A percentile compares a stretch with the other conserved stretches of the same genome.
These are phyloP conservation scores for Austrolebias charrua DNA, from an alignment of 2,797 vertebrate species.

Conservation along the genomic window DNA sequence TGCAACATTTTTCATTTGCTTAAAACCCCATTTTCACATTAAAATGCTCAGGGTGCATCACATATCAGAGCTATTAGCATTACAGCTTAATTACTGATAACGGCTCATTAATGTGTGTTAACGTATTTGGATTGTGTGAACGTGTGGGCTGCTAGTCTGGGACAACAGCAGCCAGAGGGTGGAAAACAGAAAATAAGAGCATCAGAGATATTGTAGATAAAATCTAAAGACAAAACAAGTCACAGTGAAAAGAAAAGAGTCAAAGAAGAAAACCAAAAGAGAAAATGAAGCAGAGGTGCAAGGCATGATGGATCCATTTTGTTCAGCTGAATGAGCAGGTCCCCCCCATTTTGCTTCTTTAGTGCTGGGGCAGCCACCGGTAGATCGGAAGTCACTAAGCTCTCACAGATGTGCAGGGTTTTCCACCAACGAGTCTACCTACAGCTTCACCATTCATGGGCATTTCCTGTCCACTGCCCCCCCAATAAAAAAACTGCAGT, in stretches of 20 bases:
- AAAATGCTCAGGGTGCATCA: constrained; percentile 37
- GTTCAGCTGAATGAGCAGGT: constrained; percentile 41
- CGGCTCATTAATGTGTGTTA: constrained; percentile 48
- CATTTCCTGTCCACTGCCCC: constrained; percentile 77
- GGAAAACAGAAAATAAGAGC: background rate
- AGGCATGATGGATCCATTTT: constrained; percentile 14
- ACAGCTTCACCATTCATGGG: constrained; percentile 72
- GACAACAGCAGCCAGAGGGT: constrained; percentile 12
- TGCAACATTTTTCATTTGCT: constrained; percentile 7
- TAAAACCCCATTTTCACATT: constrained; percentile 32
- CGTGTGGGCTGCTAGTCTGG: constrained; percentile 33
- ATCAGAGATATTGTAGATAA: constrained; percentile 13
- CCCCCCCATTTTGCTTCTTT: constrained; percentile 15
- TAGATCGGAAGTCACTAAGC: constrained; percentile 74
- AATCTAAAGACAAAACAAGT: constrained; percentile 12
- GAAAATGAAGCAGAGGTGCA: constrained; percentile 15
- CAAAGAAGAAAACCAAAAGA: constrained; percentile 30
- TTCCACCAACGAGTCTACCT: constrained; percentile 51
- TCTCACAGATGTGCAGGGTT: constrained; percentile 78
- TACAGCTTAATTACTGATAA: constrained; percentile 54
- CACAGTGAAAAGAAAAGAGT: constrained; percentile 15
- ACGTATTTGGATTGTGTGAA: constrained; percentile 15
- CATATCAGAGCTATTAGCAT: constrained; percentile 24
- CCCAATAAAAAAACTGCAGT: constrained; percentile 69
- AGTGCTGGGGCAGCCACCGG: constrained; percentile 56